These are phyloP conservation scores for Clusia tigrina DNA, from an alignment of 2,888 invertebrate species.

Conservation along the genomic window DNA sequence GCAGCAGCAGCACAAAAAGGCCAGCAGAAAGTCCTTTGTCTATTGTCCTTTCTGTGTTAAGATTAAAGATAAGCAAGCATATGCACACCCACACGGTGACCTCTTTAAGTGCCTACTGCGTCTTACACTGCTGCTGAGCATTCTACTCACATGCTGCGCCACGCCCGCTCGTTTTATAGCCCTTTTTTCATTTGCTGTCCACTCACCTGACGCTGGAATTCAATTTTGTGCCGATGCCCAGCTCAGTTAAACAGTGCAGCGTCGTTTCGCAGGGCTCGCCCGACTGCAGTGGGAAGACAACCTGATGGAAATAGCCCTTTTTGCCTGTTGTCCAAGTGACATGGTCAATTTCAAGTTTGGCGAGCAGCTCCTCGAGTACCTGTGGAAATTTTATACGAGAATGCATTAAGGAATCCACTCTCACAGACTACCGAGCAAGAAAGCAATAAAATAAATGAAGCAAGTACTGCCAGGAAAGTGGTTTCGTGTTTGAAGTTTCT, in stretches of 20 bases:
- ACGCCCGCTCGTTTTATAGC: too few species aligned
- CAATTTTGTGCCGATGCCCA: slow-evolving; percentile 74
- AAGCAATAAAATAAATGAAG: slow-evolving; percentile 9
- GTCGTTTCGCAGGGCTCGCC: slow-evolving; percentile 78
- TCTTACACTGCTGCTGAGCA: too few species aligned
- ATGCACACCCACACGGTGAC: too few species aligned
- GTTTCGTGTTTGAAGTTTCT: neutral
- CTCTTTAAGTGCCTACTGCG: too few species aligned
- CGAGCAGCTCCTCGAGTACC: slow-evolving; percentile 74
- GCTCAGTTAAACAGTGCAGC: slow-evolving; percentile 75
- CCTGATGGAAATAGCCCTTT: slow-evolving; percentile 74
- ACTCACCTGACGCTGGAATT: slow-evolving; percentile 77
- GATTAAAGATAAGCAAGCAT: too few species aligned
- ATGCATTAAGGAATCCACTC: too few species aligned
- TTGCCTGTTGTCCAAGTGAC: slow-evolving; percentile 76
- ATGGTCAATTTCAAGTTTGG: slow-evolving; percentile 74
- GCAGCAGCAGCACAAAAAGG: too few species aligned
- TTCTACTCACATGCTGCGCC: too few species aligned
- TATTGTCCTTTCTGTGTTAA: too few species aligned
- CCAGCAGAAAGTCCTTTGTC: too few species aligned
- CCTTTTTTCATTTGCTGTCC: slow-evolving; percentile 41
- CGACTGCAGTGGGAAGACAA: slow-evolving; percentile 74
- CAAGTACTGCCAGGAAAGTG: neutral
- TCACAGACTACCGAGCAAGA: too few species aligned
- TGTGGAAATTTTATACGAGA: too few species aligned